Base-by-base conservation (phyloP, 2,113 vertebrate species). In the Axis porcinus region DNA sequence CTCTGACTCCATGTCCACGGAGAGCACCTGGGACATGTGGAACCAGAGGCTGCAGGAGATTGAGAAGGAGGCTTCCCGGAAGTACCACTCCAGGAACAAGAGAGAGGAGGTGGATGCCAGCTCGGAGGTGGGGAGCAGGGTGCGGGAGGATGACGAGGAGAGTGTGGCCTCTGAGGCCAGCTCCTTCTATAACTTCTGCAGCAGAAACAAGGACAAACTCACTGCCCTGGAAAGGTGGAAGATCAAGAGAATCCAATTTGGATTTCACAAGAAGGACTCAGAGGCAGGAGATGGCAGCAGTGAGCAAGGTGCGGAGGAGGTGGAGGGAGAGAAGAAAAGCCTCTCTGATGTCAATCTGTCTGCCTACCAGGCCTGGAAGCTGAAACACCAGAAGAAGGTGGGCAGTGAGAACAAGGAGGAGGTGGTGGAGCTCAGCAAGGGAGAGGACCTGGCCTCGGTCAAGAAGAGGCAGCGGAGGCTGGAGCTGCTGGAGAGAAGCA, bases 311-410 rank as follows among this genome's bases (percentile, higher is more conserved):
- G 86, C 95, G 0, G 98, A 98, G 33, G 98, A 94, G 50, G 94
- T 88, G 19, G 97, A 94, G 1, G 97, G 76, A 40, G 98, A 98
- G 57, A 98, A 97, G 91, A 87, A 21, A 21, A 97, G 95, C 57
- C 97, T 98, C 70, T 98, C 99, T 6, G 99, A 99, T 0, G 97
- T 99, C 95, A 98, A 98, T 97, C 98, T 99, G 92, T 99, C 99
- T 0, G 99, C 99, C 12, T 99, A 99, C 97, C 99, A 99, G 98
- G 98, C 98, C 47, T 99, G 99, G 99, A 99, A 99, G 97, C 89
- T 99, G 95, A 99, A 99, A 86, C 99, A 99, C 58, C 99, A 99
- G 98, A 99, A 99, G 97, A 99, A 99, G 90, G 91, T 99, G 1
- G 99, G 99, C 89, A 99, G 98, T 15, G 99, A 99, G 97, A 99